These are phyloP conservation scores for Chlorodrepanis virens DNA, from an alignment of 2,113 vertebrate species.

Conservation along the genomic window DNA sequence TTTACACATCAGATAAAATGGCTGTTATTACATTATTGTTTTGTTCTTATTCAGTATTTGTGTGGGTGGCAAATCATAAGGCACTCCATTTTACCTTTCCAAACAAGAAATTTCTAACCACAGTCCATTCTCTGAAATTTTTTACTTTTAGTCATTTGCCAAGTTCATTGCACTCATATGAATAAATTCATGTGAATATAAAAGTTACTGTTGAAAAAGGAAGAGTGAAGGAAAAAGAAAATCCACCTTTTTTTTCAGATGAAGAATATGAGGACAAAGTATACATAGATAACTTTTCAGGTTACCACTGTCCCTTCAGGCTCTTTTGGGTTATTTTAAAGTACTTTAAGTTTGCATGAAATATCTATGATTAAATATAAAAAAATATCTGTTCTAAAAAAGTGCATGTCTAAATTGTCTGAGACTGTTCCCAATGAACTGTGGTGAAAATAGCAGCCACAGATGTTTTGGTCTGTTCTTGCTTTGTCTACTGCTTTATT, in stretches of 20 bases:
- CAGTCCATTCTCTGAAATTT: neutral
- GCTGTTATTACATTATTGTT: rapidly evolving
- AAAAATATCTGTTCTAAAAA: neutral
- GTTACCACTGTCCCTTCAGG: neutral
- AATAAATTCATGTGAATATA: neutral
- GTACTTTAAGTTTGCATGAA: neutral
- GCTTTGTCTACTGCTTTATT: constrained; percentile 6
- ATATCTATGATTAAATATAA: neutral
- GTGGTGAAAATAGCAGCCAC: neutral
- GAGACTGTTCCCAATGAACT: neutral
- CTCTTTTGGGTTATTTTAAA: neutral
- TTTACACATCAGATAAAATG: neutral
- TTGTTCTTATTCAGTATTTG: neutral
- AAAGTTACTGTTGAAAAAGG: neutral
- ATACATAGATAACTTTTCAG: neutral
- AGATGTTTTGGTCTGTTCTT: neutral
- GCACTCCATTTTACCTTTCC: neutral
- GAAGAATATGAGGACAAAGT: neutral
- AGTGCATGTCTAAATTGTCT: neutral
- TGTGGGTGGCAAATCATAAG: neutral
- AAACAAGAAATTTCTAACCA: neutral
- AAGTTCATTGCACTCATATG: neutral
- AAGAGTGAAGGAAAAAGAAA: neutral
- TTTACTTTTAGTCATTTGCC: neutral
- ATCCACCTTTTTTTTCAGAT: neutral